Percentiles rank a stretch among this genome's conserved stretches.
These are phyloP conservation scores for Anseranas semipalmata DNA, from an alignment of 2,113 vertebrate species.

Conservation along the genomic window DNA sequence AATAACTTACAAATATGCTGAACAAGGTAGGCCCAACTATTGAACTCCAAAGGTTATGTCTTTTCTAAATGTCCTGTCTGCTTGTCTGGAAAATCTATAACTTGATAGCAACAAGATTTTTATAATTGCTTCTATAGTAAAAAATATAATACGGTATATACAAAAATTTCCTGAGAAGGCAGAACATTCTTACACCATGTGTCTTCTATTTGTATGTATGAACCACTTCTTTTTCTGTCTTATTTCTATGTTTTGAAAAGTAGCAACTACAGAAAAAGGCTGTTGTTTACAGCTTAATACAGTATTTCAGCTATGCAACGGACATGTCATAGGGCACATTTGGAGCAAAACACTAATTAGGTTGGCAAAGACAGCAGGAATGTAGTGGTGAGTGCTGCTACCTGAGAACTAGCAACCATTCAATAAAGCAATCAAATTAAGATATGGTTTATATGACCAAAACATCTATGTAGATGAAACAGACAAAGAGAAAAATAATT, in stretches of 20 bases:
- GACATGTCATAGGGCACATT: neutral
- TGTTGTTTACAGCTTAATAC: neutral
- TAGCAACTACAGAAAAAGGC: neutral
- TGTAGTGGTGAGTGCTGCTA: neutral
- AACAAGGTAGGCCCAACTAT: neutral
- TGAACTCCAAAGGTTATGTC: neutral
- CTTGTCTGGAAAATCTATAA: neutral
- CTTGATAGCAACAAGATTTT: neutral
- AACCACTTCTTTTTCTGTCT: neutral
- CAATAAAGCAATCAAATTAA: neutral
- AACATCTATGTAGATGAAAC: neutral
- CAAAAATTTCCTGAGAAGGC: neutral
- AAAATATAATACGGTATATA: neutral
- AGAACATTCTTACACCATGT: neutral
- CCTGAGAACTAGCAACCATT: neutral
- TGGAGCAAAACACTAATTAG: constrained; percentile 3
- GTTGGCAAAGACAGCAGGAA: constrained; percentile 3
- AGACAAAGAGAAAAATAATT: neutral
- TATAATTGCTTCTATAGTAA: neutral
- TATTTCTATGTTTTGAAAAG: neutral
- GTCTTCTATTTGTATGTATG: neutral
- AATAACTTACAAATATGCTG: neutral
- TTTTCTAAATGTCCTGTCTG: neutral
- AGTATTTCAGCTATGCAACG: neutral
- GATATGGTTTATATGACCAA: neutral